Conservation (phyloP, 2,888 invertebrate species). For the Apantesis nais region DNA sequence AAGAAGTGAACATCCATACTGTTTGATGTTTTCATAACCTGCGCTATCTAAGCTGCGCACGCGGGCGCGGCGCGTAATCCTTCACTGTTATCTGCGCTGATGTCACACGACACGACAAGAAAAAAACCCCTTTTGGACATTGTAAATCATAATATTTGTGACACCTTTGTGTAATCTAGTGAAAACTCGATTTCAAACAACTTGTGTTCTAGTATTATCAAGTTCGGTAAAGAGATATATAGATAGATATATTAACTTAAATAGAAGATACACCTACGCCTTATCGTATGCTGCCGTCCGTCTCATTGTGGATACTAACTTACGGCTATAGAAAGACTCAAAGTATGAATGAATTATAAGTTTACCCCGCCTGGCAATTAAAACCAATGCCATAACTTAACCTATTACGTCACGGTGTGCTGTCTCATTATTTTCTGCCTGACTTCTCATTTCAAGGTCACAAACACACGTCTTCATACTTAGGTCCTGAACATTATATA, state of each 20-base stretch:
- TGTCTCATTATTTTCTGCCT: background rate
- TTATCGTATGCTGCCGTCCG: too few relatives aligned
- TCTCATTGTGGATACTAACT: background rate
- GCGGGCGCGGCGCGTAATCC: conserved; percentile 1
- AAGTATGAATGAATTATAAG: background rate
- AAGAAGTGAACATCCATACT: background rate
- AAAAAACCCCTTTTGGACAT: conserved; percentile 2
- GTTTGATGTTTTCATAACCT: background rate
- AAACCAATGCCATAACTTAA: conserved; percentile 2
- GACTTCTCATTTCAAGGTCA: background rate
- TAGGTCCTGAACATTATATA: background rate
- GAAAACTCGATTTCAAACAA: background rate
- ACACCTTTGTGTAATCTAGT: background rate
- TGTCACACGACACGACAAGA: conserved; percentile 7
- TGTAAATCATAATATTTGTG: background rate
- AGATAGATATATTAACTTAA: too few relatives aligned
- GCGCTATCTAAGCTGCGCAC: conserved; percentile 4
- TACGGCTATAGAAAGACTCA: background rate
- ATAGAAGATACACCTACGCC: background rate
- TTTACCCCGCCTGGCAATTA: background rate
- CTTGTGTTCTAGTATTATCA: background rate
- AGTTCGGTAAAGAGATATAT: background rate
- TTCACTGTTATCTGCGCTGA: conserved; percentile 9
- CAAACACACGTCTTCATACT: background rate
- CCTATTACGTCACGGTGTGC: background rate